Evolutionary conservation across 2,797 vertebrate genomes (phyloP).

Genomic region (Argya squamiceps): DNA sequence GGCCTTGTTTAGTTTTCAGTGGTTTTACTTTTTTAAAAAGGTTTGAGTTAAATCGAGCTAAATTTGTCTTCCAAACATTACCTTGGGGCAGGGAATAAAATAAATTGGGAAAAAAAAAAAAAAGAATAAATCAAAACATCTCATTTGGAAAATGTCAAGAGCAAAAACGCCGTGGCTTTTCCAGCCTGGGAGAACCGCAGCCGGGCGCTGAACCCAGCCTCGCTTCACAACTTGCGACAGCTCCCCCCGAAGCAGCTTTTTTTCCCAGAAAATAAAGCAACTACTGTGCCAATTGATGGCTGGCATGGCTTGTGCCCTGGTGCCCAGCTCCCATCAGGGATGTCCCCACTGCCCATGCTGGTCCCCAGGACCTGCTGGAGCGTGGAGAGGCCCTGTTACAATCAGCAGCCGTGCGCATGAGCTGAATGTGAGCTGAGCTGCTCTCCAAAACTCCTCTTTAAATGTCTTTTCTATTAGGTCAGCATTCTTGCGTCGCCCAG

Average conservation of each 20-base stretch:
- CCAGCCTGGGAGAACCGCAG: slow-evolving; percentile 23
- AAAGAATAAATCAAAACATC: slow-evolving; percentile 55
- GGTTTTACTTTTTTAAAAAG: slow-evolving; percentile 66
- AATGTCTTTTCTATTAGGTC: slow-evolving; percentile 65
- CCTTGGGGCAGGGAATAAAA: slow-evolving; percentile 53
- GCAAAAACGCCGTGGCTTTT: not conserved
- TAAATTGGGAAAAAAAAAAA: not conserved
- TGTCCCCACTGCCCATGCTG: rapidly evolving
- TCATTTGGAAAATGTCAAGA: slow-evolving; percentile 64
- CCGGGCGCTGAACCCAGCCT: not conserved
- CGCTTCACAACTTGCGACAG: not conserved
- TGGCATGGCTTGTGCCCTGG: not conserved
- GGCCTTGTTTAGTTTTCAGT: slow-evolving; percentile 64
- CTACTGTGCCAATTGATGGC: not conserved
- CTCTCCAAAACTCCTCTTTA: slow-evolving; percentile 42
- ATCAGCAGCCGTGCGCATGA: not conserved
- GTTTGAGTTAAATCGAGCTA: slow-evolving; percentile 54
- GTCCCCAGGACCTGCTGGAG: not conserved
- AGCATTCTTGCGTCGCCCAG: slow-evolving; percentile 38
- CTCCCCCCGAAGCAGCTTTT: not conserved
- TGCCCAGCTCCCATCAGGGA: not conserved
- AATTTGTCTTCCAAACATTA: slow-evolving; percentile 57
- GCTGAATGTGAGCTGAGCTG: not conserved
- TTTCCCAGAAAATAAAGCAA: not conserved
- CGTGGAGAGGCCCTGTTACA: not conserved